Base-by-base conservation (phyloP, 2,888 invertebrate genomes). In the Baronia brevicornis region DNA sequence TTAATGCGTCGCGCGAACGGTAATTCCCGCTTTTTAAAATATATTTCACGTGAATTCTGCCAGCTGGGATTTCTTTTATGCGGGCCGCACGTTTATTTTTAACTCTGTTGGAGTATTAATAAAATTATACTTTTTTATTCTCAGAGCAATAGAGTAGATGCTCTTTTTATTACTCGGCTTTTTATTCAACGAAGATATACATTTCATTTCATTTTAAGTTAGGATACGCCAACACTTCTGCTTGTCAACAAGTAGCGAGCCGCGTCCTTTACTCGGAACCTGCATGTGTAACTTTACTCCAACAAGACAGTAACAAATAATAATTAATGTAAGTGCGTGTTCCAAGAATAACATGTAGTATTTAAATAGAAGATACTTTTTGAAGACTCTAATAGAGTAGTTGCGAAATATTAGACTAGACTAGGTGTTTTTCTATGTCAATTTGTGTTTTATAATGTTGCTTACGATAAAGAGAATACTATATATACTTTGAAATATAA, bases 31-130 rank as follows among this genome's bases (percentile, higher is more conserved):
- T 54, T 56, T 55, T 47, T 34, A 43, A 48, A 55, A 56, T 60
- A 53, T 54, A 53, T 61, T 59, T 55, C 46, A 54, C 54, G 43
- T 57, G 48, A 56, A 62, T 64, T 66, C 59, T 43, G 48, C 48
- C 50, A 46, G 51, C 52, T 43, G 46, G 54, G 54, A 59, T 60
- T 62, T 58, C 54, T 62, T 67, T 65, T 55, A 60, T 51, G 49
- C 41, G 35, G 37, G 38, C 48, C 48, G 44, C 45, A 26, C 37
- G 46, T 58, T 55, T 69, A 67, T 69, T 65, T 68, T 65, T 45
- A 52, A 60, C 56, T 59, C 54, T 51, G 43, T 44, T 50, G 51
- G 54, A 42, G 51, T 54, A 52, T 57, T 58, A 59, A 60, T 55
- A 56, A 56, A 55, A 55, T 49, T 51, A 43, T 51, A 51, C 43